phyloP scores from a whole-genome alignment of 2,888 invertebrate genomes.

The Hypsopygia costalis region DNA sequence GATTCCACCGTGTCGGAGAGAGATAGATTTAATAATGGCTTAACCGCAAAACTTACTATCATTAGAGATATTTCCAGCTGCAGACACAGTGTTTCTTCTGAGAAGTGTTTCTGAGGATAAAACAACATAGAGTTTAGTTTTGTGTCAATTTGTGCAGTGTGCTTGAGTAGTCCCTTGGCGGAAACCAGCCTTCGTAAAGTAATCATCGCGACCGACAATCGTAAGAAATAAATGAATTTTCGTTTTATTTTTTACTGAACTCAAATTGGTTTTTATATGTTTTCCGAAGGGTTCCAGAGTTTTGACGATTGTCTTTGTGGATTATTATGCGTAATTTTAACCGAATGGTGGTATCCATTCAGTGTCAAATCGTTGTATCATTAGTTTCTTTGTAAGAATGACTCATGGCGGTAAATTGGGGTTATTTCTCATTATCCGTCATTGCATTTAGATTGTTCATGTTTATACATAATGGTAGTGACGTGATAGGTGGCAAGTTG shows the following conservation, averaged over 20 bases:
- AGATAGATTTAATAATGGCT: constrained; percentile 67
- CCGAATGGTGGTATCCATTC: constrained; percentile 32
- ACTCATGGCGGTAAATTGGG: constrained; percentile 13
- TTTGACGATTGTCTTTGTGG: constrained; percentile 31
- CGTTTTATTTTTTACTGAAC: constrained; percentile 39
- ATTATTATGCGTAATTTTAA: constrained; percentile 53
- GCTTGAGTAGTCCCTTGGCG: constrained; percentile 33
- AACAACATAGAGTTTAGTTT: constrained; percentile 14
- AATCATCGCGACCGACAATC: constrained; percentile 59
- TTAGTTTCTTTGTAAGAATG: constrained; percentile 20
- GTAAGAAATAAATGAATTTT: constrained; percentile 70
- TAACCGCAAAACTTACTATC: constrained; percentile 70
- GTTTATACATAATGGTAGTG: neutral
- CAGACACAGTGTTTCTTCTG: constrained; percentile 31
- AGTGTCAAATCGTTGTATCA: constrained; percentile 45
- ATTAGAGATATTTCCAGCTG: constrained; percentile 66
- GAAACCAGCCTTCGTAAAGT: constrained; percentile 49
- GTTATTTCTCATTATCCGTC: neutral
- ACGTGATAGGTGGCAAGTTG: neutral
- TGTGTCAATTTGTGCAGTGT: constrained; percentile 17
- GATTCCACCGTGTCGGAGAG: constrained; percentile 48
- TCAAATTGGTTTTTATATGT: constrained; percentile 66
- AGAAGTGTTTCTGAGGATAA: constrained; percentile 11
- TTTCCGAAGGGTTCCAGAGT: constrained; percentile 46
- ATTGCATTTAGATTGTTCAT: neutral